Conservation (phyloP, 2,113 vertebrate species). For the Tragulus kanchil region DNA sequence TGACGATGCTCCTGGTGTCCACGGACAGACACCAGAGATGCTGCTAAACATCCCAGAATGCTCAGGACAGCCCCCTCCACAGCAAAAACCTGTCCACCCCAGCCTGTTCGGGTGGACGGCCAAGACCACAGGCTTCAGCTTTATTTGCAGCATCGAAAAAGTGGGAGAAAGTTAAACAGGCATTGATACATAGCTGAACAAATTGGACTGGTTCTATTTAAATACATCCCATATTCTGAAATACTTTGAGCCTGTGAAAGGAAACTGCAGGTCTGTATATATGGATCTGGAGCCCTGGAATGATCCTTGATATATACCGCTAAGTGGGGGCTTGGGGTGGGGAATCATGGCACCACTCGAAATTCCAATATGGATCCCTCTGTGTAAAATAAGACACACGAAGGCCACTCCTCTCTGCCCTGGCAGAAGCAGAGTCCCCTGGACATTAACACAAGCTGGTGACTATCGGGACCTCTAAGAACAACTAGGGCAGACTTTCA, state of each 20-base stretch:
- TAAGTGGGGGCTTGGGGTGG: accelerated
- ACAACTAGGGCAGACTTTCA: background rate
- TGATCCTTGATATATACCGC: background rate
- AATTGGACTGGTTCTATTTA: background rate
- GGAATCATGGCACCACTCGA: background rate
- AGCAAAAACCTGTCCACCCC: background rate
- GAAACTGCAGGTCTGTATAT: background rate
- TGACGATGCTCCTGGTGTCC: background rate
- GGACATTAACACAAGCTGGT: background rate
- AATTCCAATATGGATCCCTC: background rate
- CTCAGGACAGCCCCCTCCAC: background rate
- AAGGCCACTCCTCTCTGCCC: background rate
- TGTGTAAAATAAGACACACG: background rate
- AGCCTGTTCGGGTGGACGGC: too few species aligned
- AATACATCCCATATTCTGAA: background rate
- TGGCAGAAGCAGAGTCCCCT: background rate
- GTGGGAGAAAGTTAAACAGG: background rate
- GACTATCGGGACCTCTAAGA: background rate
- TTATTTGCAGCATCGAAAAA: background rate
- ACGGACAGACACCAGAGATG: background rate
- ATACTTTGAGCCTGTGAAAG: background rate
- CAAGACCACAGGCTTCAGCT: background rate
- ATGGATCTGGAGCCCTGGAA: background rate
- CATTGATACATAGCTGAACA: background rate
- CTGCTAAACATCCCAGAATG: background rate